These are phyloP conservation scores for Dolichomitus sp. DNA, from an alignment of 2,888 invertebrate species.

Conservation along the genomic window DNA sequence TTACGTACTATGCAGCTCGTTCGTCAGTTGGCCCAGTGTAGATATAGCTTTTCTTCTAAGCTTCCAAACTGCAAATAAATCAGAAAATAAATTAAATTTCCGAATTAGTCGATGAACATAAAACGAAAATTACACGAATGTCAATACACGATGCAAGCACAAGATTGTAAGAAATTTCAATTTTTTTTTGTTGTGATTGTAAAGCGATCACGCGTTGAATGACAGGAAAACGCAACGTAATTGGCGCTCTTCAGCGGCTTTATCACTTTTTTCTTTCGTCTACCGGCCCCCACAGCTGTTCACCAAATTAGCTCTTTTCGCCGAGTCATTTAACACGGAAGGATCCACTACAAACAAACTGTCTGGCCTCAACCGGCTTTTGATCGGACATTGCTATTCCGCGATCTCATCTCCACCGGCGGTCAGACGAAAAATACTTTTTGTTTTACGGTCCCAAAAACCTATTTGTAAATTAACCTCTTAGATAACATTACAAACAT, in stretches of 20 bases:
- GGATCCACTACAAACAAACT: conserved; percentile 66
- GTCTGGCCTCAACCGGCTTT: conserved; percentile 47
- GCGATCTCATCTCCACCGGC: conserved; percentile 45
- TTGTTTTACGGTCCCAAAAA: conserved; percentile 14
- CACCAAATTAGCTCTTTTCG: conserved; percentile 76
- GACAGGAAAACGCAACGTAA: conserved; percentile 64
- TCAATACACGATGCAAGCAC: neutral
- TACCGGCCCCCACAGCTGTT: conserved; percentile 53
- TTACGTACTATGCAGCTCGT: conserved; percentile 53
- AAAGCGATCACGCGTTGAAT: conserved; percentile 63
- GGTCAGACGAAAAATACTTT: conserved; percentile 14
- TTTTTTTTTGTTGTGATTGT: conserved; percentile 30
- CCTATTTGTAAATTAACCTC: conserved; percentile 17
- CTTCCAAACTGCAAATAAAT: neutral
- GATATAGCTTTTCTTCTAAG: conserved; percentile 38
- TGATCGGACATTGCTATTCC: conserved; percentile 63
- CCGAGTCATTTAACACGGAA: conserved; percentile 75
- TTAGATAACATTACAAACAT: neutral
- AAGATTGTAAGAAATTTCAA: conserved; percentile 36
- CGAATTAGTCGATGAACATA: conserved; percentile 17
- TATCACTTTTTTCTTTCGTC: conserved; percentile 21
- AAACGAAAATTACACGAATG: neutral
- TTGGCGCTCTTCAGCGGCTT: conserved; percentile 61
- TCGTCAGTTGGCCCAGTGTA: conserved; percentile 78
- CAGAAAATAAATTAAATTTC: conserved; percentile 32